Percentiles rank a stretch among this genome's conserved stretches.
phyloP scores from a whole-genome alignment of 2,888 invertebrate species.

The Drosophila kambysellisi region DNA sequence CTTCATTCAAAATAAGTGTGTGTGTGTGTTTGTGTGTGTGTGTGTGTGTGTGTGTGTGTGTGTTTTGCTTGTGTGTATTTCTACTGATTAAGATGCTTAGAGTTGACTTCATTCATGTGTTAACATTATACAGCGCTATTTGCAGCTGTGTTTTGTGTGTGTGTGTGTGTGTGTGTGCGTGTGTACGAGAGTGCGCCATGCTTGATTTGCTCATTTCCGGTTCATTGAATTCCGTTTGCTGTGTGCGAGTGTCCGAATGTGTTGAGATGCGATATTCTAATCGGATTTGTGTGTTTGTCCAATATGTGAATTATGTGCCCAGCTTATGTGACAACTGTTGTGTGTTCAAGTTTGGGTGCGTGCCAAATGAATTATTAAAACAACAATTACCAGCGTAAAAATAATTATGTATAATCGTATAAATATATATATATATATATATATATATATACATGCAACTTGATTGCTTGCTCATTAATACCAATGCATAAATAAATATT shows the following conservation, averaged over 20 bases:
- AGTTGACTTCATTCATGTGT: constrained; percentile 76
- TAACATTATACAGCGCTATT: constrained; percentile 55
- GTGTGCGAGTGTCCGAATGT: constrained; percentile 48
- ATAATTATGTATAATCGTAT: constrained; percentile 49
- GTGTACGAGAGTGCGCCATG: constrained; percentile 39
- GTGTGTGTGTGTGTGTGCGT: constrained; percentile 21
- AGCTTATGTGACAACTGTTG: constrained; percentile 26
- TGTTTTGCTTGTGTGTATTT: constrained; percentile 19
- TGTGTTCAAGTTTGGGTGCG: constrained; percentile 6
- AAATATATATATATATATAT: too few species aligned
- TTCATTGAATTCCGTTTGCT: constrained; percentile 66
- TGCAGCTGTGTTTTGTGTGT: constrained; percentile 20
- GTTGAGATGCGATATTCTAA: constrained; percentile 70
- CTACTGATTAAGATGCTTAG: constrained; percentile 73
- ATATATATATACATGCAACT: constrained; percentile 29
- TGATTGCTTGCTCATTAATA: constrained; percentile 27
- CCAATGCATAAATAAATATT: constrained; percentile 47
- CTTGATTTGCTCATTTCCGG: constrained; percentile 77
- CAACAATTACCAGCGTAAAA: constrained; percentile 62
- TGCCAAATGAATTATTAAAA: constrained; percentile 67
- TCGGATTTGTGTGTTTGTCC: constrained; percentile 68
- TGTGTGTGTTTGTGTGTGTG: constrained; percentile 25
- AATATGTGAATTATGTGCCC: constrained; percentile 55
- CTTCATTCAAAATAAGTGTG: constrained; percentile 39
- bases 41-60: constrained; percentile 19